Percentiles rank a stretch among this genome's conserved stretches.
Conservation (phyloP, 35 echinoderm and acorn worm genomes). For the Amphiura filiformis region DNA sequence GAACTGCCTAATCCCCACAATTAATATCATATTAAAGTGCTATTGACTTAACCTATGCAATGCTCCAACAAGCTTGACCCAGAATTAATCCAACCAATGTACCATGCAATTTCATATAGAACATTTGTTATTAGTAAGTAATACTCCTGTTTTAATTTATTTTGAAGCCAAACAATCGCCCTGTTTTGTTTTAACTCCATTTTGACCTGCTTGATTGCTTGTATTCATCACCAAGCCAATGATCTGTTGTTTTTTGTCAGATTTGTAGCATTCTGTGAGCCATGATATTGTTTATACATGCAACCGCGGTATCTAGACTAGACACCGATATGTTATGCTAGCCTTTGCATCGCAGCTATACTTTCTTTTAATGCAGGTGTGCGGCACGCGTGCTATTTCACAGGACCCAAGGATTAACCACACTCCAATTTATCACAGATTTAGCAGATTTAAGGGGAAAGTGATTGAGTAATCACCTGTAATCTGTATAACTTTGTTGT, state of each 20-base stretch:
- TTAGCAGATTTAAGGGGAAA: no score
- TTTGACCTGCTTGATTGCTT: not conserved
- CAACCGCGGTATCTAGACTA: not conserved
- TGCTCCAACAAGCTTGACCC: not conserved
- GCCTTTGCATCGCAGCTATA: not conserved
- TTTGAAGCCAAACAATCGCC: not conserved
- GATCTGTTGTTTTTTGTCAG: not conserved
- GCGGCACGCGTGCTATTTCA: no score
- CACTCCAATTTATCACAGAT: no score
- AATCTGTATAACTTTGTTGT: no score
- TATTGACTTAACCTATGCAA: not conserved
- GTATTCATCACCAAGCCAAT: not conserved
- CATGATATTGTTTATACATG: not conserved
- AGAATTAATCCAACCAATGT: not conserved
- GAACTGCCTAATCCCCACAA: no score
- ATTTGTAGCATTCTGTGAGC: not conserved
- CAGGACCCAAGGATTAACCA: no score
- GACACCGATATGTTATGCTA: conserved; percentile 7
- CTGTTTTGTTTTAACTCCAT: not conserved
- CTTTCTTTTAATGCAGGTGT: no score
- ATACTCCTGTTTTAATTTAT: not conserved
- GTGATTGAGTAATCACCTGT: no score
- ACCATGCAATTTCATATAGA: not conserved
- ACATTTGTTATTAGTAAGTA: not conserved
- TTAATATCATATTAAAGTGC: no score